Evolutionary conservation across 2,888 invertebrate genomes (phyloP), one percentile per base, ranked within the genome.

Genomic region (Monopis laevigella): DNA sequence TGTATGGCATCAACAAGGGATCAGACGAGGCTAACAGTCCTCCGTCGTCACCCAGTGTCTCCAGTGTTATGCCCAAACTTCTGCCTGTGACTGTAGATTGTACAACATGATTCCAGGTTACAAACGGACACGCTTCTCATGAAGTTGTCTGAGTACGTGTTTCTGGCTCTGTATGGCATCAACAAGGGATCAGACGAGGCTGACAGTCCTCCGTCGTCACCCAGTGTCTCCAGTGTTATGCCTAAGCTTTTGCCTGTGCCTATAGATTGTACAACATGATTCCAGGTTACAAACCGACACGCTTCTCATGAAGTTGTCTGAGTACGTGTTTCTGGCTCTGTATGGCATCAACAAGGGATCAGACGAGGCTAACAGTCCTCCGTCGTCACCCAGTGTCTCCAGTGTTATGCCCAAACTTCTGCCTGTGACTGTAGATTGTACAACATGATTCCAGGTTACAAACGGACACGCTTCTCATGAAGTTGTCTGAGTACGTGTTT

Each of bases 401-500:
- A 5, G 6, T 5, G 55, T 1, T 18, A 26, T 43, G 10, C 48
- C 55, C 43, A 51, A 73, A 0, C 49, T 83, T 1, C 60, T 81
- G 27, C 78, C 80, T 0, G 44, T 54, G 21, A 63, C 72, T 18
- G 59, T 69, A 13, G 80, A 77, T 78, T n/a, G n/a, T n/a, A n/a
- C n/a, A n/a, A n/a, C n/a, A n/a, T n/a, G n/a, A 11, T 52, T 51
- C 0, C 56, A 82, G 82, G 81, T 45, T 86, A 1, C 75, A 80
- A 46, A 52, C 62, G 2, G 83, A 82, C 51, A 75, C 78, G 0
- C 65, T 83, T 3, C 67, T 86, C 39, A 60, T 73, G 28, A 70
- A 78, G 43, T 62, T 86, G 49, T 67, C 83, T 16, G 82, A 84
- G 45, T 59, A 78, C 49, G 84, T 86, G 19, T 84, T 83, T 50